These are phyloP conservation scores for Nomada fabriciana DNA, from an alignment of 2,888 invertebrate genomes.

Conservation along the genomic window DNA sequence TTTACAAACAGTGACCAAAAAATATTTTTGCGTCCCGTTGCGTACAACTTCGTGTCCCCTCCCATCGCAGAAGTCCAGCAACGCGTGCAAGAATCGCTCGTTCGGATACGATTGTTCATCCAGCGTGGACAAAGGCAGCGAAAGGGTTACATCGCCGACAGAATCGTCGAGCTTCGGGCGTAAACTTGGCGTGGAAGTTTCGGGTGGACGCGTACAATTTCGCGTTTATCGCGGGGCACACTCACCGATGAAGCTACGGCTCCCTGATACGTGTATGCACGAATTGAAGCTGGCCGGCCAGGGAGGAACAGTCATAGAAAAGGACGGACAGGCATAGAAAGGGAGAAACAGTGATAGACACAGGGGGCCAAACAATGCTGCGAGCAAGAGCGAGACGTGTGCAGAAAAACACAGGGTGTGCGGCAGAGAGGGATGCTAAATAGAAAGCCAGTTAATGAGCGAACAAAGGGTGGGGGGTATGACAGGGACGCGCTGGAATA, in stretches of 20 bases:
- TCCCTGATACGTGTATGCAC: not conserved
- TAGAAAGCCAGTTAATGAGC: constrained; percentile 50
- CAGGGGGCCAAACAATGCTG: not conserved
- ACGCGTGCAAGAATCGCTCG: constrained; percentile 14
- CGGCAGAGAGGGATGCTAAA: constrained; percentile 21
- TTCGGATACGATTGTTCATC: constrained; percentile 12
- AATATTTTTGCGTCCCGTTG: not conserved
- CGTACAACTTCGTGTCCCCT: not conserved
- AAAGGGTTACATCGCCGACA: constrained; percentile 20
- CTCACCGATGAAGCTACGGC: constrained; percentile 22
- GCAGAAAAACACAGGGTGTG: not conserved
- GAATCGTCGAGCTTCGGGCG: constrained; percentile 37
- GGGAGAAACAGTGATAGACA: not conserved
- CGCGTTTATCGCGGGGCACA: constrained; percentile 63
- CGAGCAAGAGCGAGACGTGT: not conserved
- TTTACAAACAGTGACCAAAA: not conserved
- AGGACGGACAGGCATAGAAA: not conserved
- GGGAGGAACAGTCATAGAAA: not conserved
- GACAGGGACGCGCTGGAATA: not conserved
- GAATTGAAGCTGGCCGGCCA: not conserved
- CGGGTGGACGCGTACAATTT: constrained; percentile 58
- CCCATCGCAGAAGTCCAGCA: not conserved
- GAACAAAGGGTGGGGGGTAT: not conserved
- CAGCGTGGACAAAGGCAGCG: constrained; percentile 23
- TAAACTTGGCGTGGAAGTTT: constrained; percentile 62